Percentiles rank a stretch among this genome's conserved stretches.
These are phyloP conservation scores for Mythimna impura DNA, from an alignment of 2,888 invertebrate genomes.

Conservation along the genomic window DNA sequence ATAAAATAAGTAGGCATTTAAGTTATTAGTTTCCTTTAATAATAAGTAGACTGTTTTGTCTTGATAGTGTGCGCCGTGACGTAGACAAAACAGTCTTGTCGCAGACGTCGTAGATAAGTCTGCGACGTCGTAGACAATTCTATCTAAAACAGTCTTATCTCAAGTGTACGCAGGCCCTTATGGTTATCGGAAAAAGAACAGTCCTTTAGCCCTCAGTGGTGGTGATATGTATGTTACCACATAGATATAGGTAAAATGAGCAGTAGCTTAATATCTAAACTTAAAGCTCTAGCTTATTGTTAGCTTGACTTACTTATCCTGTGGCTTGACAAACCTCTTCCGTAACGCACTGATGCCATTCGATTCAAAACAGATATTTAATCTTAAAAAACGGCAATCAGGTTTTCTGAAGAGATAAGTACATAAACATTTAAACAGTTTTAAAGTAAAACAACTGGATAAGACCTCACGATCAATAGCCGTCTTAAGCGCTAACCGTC, in stretches of 20 bases:
- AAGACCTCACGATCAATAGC: slow-evolving; percentile 3
- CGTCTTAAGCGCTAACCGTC: slow-evolving; percentile 5
- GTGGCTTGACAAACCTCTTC: not conserved
- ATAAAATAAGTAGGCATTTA: too few relatives aligned
- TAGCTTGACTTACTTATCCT: not conserved
- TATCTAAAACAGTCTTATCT: too few relatives aligned
- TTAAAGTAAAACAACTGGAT: not conserved
- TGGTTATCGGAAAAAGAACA: not conserved
- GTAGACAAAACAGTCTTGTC: too few relatives aligned
- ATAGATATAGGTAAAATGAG: not conserved
- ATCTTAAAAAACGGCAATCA: not conserved
- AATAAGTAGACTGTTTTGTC: too few relatives aligned
- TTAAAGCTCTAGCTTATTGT: not conserved
- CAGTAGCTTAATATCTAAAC: not conserved
- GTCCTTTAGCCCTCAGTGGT: not conserved
- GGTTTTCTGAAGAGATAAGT: not conserved
- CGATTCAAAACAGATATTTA: not conserved
- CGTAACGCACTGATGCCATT: not conserved
- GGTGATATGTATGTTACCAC: slow-evolving; percentile 6
- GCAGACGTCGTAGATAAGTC: too few relatives aligned
- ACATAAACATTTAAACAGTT: too few relatives aligned
- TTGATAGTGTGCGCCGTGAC: too few relatives aligned
- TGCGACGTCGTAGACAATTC: too few relatives aligned
- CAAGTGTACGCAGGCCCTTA: too few relatives aligned
- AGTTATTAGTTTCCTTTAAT: too few relatives aligned